Percentiles rank a stretch among this genome's conserved stretches.
Evolutionary conservation across 2,888 invertebrate genomes (phyloP).

Genomic region (Drosophila diplacantha): DNA sequence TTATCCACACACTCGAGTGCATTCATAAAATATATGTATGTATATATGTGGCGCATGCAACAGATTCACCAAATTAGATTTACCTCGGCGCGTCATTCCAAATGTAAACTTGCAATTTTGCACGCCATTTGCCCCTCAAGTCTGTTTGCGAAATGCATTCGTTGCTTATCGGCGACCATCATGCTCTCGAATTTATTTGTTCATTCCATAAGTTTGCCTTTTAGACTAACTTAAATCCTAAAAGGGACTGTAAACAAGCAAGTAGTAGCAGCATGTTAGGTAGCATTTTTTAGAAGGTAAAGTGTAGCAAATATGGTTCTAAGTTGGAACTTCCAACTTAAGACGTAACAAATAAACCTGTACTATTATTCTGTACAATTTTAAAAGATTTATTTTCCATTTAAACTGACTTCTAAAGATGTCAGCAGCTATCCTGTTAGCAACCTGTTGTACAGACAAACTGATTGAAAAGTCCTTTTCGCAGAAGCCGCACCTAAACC

Average conservation of each 20-base stretch:
- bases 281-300: background rate
- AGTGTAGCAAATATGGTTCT: background rate
- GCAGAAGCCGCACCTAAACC: slow-evolving; percentile 5
- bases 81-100: slow-evolving; percentile 14
- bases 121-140: slow-evolving; percentile 26
- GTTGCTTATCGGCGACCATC: slow-evolving; percentile 10
- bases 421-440: background rate
- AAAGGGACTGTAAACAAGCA: background rate
- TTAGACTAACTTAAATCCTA: too few relatives aligned
- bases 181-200: background rate
- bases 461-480: slow-evolving; percentile 4
- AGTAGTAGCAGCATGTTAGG: background rate
- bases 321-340: too few relatives aligned
- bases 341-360: too few relatives aligned
- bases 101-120: slow-evolving; percentile 18
- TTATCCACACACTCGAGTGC: background rate
- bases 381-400: background rate
- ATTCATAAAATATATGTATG: background rate
- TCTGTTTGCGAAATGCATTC: slow-evolving; percentile 7
- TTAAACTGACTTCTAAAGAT: background rate
- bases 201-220: background rate
- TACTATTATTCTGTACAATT: background rate
- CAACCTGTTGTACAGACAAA: slow-evolving; percentile 12
- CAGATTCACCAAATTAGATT: slow-evolving; percentile 29
- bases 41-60: slow-evolving; percentile 9